Conservation (phyloP, 2,113 vertebrate genomes). For the Solenodon paradoxus region DNA sequence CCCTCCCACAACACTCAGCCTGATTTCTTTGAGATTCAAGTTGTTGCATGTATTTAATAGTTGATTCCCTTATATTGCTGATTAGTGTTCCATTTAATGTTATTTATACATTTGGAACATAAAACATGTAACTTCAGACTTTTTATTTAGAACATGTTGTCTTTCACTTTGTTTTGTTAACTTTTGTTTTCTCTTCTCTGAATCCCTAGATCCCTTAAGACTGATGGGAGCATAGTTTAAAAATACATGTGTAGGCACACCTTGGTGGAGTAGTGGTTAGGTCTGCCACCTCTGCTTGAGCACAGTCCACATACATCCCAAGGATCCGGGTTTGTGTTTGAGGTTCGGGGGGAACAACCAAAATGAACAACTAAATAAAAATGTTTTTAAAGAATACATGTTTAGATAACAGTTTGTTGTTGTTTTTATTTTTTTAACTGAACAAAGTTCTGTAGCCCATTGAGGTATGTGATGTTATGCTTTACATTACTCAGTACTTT, state of each 20-base stretch:
- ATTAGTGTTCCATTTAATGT: slow-evolving; percentile 7
- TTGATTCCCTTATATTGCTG: neutral
- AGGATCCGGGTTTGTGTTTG: too few species aligned
- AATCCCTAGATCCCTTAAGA: neutral
- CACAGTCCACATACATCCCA: too few species aligned
- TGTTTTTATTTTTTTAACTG: neutral
- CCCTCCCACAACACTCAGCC: neutral
- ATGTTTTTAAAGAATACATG: too few species aligned
- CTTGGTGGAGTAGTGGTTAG: too few species aligned
- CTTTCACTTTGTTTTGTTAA: neutral
- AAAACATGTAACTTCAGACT: neutral
- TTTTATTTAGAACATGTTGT: neutral
- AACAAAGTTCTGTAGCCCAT: neutral
- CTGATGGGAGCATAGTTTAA: neutral
- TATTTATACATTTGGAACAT: neutral
- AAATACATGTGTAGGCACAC: neutral
- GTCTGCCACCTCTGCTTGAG: too few species aligned
- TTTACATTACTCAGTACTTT: neutral
- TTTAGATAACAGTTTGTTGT: too few species aligned
- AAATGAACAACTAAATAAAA: too few species aligned
- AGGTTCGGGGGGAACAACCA: too few species aligned
- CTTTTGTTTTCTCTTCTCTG: neutral
- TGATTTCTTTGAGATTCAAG: slow-evolving; percentile 11
- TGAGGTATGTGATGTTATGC: neutral
- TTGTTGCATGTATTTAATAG: neutral